Evolutionary conservation across 2,888 invertebrate genomes (phyloP).

Genomic region (Drosophila koepferae): DNA sequence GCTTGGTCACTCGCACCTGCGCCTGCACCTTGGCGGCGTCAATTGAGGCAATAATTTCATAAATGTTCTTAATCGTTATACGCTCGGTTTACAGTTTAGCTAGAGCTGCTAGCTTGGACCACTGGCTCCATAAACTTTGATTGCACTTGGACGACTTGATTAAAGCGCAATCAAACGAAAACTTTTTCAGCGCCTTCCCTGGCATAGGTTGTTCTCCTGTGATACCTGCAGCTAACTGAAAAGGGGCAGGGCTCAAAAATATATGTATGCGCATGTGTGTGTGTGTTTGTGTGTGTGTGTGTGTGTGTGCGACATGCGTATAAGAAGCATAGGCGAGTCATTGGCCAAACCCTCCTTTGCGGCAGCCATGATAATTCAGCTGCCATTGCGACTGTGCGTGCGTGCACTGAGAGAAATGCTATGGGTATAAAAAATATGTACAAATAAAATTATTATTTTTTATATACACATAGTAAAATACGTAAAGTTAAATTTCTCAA

Average conservation of each 20-base stretch:
- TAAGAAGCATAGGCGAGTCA: conserved; percentile 31
- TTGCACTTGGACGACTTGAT: conserved; percentile 60
- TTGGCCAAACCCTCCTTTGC: conserved; percentile 51
- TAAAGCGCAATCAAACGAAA: conserved; percentile 60
- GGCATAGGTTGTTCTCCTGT: neutral
- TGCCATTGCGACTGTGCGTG: conserved; percentile 48
- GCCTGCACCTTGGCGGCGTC: conserved; percentile 30
- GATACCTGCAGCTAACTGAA: neutral
- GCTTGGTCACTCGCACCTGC: conserved; percentile 26
- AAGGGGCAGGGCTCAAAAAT: conserved; percentile 43
- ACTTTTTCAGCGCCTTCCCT: conserved; percentile 31
- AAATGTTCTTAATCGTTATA: conserved; percentile 66
- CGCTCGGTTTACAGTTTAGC: conserved; percentile 50
- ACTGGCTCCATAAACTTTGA: conserved; percentile 37
- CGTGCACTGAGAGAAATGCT: conserved; percentile 47
- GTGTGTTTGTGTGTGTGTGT: conserved; percentile 6
- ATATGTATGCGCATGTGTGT: conserved; percentile 6
- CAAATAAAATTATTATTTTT: neutral
- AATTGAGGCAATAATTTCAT: conserved; percentile 76
- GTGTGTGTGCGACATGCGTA: conserved; percentile 71
- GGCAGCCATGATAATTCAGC: conserved; percentile 55
- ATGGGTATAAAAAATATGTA: too few species aligned
- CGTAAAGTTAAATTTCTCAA: neutral
- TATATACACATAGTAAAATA: too few species aligned
- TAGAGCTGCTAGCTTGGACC: conserved; percentile 7